phyloP scores from a whole-genome alignment of 2,888 invertebrate species.

The Tachina fera region DNA sequence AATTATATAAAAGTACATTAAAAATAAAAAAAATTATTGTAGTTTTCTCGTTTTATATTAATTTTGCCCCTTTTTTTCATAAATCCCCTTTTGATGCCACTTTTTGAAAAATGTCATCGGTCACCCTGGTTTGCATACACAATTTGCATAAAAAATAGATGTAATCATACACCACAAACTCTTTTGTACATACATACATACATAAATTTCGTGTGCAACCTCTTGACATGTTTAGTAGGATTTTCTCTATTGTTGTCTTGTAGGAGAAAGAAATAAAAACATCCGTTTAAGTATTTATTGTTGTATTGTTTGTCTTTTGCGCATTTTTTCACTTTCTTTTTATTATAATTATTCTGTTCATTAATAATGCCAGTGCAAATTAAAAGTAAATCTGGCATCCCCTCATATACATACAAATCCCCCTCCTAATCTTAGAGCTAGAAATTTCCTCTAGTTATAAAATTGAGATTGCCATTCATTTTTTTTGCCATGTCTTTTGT shows the following conservation, averaged over 20 bases:
- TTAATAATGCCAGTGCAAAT: conserved; percentile 30
- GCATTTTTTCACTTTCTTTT: conserved; percentile 26
- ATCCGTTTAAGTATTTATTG: conserved; percentile 6
- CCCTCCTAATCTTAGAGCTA: neutral
- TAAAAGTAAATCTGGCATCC: conserved; percentile 13
- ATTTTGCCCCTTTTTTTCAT: too few relatives aligned
- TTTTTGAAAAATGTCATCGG: too few relatives aligned
- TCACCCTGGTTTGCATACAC: neutral
- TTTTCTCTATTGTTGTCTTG: conserved; percentile 43
- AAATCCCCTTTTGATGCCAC: too few relatives aligned
- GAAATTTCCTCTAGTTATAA: conserved; percentile 20
- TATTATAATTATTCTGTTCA: conserved; percentile 8
- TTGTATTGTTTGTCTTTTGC: conserved; percentile 28
- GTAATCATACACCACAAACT: conserved; percentile 4
- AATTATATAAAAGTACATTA: too few relatives aligned
- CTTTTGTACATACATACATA: too few relatives aligned
- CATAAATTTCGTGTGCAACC: conserved; percentile 44
- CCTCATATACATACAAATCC: too few relatives aligned
- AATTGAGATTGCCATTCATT: conserved; percentile 30
- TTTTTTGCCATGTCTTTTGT: conserved; percentile 7
- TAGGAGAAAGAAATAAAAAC: neutral
- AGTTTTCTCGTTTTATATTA: too few relatives aligned
- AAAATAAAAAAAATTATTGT: too few relatives aligned
- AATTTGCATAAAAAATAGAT: conserved; percentile 35
- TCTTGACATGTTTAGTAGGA: conserved; percentile 32